These are phyloP conservation scores for Catajapyx aquilonaris DNA, from an alignment of 1,140 invertebrate genomes.

Conservation along the genomic window DNA sequence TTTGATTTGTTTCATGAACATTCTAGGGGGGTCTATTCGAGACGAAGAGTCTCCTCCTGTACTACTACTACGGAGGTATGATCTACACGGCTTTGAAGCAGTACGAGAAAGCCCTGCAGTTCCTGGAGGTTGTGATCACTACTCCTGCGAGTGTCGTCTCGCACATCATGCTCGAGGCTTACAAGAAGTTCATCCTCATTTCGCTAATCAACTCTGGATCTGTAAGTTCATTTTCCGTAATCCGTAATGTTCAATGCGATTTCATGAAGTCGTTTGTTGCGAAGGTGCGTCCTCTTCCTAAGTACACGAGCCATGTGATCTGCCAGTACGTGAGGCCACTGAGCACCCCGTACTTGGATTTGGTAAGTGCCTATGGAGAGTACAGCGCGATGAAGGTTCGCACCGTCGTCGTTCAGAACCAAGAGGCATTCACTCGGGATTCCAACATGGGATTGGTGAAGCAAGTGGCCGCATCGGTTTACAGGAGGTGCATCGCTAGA, in stretches of 20 bases:
- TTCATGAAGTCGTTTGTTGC: no score
- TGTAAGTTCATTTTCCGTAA: no score
- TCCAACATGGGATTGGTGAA: slow-evolving; percentile 34
- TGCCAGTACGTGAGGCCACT: slow-evolving; percentile 33
- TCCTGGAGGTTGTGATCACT: slow-evolving; percentile 30
- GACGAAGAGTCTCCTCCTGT: slow-evolving; percentile 32
- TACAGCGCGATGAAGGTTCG: slow-evolving; percentile 25
- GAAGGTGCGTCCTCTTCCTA: no score
- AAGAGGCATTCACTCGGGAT: slow-evolving; percentile 24
- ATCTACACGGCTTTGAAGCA: slow-evolving; percentile 32
- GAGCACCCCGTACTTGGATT: slow-evolving; percentile 28
- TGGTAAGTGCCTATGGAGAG: slow-evolving; percentile 24
- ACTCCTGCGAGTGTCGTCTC: slow-evolving; percentile 30
- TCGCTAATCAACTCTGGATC: slow-evolving; percentile 28
- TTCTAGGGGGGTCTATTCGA: no score
- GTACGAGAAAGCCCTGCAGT: slow-evolving; percentile 29
- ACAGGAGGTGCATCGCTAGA: slow-evolving; percentile 35
- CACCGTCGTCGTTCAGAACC: slow-evolving; percentile 21
- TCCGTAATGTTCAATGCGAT: no score
- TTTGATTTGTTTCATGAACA: no score
- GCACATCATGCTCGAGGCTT: slow-evolving; percentile 34
- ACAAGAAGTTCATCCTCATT: slow-evolving; percentile 34
- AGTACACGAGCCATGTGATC: no score
- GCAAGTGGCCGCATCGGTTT: slow-evolving; percentile 30
- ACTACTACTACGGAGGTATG: slow-evolving; percentile 39